These are phyloP conservation scores for Glaucidium brasilianum DNA, from an alignment of 2,113 vertebrate genomes.

Conservation along the genomic window DNA sequence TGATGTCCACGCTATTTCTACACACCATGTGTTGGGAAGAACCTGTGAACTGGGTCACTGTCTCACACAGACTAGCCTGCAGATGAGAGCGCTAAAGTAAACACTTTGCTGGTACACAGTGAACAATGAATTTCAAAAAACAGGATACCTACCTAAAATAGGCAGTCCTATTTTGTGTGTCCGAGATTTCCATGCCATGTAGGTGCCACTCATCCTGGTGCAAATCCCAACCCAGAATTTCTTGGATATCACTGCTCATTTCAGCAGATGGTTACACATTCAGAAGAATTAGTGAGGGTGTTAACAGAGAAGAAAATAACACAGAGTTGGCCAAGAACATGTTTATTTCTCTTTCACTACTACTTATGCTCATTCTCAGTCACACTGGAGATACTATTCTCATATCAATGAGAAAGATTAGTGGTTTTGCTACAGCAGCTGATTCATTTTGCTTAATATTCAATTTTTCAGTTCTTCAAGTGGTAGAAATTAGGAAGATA, in stretches of 20 bases:
- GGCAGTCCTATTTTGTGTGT: too few relatives aligned
- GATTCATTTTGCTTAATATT: neutral
- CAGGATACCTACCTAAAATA: neutral
- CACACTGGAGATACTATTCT: neutral
- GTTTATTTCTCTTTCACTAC: neutral
- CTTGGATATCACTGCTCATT: neutral
- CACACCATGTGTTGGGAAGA: neutral
- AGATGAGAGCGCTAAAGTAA: neutral
- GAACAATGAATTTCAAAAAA: neutral
- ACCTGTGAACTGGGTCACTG: neutral
- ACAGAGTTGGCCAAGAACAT: neutral
- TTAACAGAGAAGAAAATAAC: neutral
- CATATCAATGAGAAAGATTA: neutral
- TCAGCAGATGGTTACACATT: neutral
- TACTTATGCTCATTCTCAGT: neutral
- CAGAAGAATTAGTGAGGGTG: neutral
- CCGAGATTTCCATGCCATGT: neutral
- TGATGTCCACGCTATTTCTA: neutral
- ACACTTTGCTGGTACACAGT: neutral
- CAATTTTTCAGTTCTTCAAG: neutral
- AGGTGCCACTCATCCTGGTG: neutral
- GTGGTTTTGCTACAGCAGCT: neutral
- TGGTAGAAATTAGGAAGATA: neutral
- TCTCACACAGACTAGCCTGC: neutral
- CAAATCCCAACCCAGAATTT: neutral